Evolutionary conservation across 2,888 invertebrate species (phyloP), one percentile per base, ranked within the genome.

Genomic region (Chrysomela aeneicollis): DNA sequence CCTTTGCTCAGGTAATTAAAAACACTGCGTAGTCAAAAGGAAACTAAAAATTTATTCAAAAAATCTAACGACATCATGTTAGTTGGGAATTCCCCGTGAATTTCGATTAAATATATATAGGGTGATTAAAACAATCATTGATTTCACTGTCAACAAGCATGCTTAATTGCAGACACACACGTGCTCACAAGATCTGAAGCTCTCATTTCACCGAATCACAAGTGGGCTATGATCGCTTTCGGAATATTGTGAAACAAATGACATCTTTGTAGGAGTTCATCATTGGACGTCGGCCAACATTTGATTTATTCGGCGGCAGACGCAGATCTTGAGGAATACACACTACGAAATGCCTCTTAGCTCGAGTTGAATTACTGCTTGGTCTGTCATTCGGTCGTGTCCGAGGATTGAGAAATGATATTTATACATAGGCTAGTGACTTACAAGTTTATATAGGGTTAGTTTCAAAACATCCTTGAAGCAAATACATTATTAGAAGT

Each of bases 271-370:
- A 70, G 67, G 64, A 67, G 67, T 67, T 47, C 42, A 66, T 64
- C 55, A 76, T 74, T 78, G 79, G 79, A 77, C 61, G 58, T 42
- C 50, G 66, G 76, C 79, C 79, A 78, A 75, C 73, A 68, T 68
- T 76, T 79, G 79, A 79, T 79, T 79, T 79, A 79, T 79, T 75
- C 76, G 71, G 76, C 74, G 74, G 77, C 78, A 75, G 74, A 72
- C 71, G 78, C 77, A 77, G 76, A 77, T 79, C 77, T 79, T 76
- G 77, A 76, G 77, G 75, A 70, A 76, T 71, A 76, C 71, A 66
- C 70, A 71, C 74, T 77, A 79, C 79, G 78, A 79, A 79, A 79
- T 78, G 79, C 79, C 78, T 78, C 75, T 26, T 77, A 78, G 76
- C 72, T 66, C 64, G 71, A 66, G 67, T 76, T 81, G 79, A 80